Evolutionary conservation across 2,113 vertebrate genomes (phyloP).

Genomic region (Vidua chalybeata): DNA sequence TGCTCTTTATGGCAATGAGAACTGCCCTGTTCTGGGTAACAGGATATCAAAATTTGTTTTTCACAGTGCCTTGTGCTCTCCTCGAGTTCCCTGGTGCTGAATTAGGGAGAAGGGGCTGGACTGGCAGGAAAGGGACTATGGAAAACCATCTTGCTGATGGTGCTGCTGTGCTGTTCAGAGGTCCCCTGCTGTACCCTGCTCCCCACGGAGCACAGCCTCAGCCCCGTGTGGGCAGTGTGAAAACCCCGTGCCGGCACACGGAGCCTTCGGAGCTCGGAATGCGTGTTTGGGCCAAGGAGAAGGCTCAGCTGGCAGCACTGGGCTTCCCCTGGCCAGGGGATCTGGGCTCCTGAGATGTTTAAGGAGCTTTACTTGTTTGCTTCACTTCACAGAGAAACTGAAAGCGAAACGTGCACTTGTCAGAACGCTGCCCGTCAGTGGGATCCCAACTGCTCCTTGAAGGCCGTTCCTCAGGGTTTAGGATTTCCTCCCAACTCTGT

Average conservation of each 20-base stretch:
- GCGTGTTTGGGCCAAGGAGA: neutral
- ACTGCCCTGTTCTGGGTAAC: neutral
- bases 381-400: neutral
- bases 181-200: neutral
- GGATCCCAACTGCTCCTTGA: neutral
- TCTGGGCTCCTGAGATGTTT: neutral
- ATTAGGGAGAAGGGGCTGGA: neutral
- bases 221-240: neutral
- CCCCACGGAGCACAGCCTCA: accelerated
- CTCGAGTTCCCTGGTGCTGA: neutral
- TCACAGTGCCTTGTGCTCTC: neutral
- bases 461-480: accelerated
- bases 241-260: accelerated
- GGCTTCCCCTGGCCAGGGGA: neutral
- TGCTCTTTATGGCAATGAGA: neutral
- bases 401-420: neutral
- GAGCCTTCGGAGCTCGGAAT: accelerated
- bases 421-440: neutral
- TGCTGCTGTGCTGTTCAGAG: neutral
- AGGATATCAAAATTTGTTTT: neutral
- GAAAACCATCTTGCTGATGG: neutral
- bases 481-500: neutral
- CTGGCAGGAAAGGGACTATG: neutral
- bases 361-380: neutral
- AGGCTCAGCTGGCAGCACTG: neutral